Evolutionary conservation across 2,888 invertebrate species (phyloP).

Genomic region (Notocelia uddmanniana): DNA sequence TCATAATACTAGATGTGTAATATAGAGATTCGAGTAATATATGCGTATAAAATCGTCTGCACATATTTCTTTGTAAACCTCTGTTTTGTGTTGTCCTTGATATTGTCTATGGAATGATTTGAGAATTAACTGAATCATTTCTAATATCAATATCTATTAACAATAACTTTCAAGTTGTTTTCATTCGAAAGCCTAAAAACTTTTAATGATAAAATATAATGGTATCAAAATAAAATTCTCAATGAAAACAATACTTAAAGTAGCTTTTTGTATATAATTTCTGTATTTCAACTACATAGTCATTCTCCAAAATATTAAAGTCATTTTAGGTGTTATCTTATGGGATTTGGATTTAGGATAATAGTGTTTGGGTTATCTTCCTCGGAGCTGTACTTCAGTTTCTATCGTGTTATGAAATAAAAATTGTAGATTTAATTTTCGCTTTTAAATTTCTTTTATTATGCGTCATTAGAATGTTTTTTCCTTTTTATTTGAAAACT

Average conservation of each 20-base stretch:
- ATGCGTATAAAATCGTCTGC: conserved; percentile 64
- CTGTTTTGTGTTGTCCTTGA: conserved; percentile 63
- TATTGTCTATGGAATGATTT: conserved; percentile 53
- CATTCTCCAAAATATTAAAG: conserved; percentile 66
- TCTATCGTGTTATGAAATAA: conserved; percentile 57
- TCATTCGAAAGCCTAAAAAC: conserved; percentile 40
- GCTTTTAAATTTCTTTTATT: conserved; percentile 59
- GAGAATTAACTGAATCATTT: conserved; percentile 43
- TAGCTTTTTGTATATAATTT: conserved; percentile 48
- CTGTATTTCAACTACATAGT: conserved; percentile 63
- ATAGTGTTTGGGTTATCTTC: conserved; percentile 53
- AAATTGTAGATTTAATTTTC: conserved; percentile 58
- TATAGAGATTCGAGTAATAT: conserved; percentile 75
- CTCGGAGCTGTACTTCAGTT: conserved; percentile 60
- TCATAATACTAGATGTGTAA: conserved; percentile 81
- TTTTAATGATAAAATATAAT: conserved; percentile 37
- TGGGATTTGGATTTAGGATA: conserved; percentile 54
- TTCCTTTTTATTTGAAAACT: conserved; percentile 54
- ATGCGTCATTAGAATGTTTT: conserved; percentile 56
- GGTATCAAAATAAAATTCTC: conserved; percentile 40
- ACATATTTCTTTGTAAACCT: conserved; percentile 57
- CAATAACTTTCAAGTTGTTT: conserved; percentile 37
- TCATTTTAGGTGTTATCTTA: conserved; percentile 45
- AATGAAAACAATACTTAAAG: conserved; percentile 38
- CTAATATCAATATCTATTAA: conserved; percentile 25